A percentile compares a stretch with the other conserved stretches of the same genome.
phyloP scores from a whole-genome alignment of 2,888 invertebrate species.

The Adelphocoris suturalis region DNA sequence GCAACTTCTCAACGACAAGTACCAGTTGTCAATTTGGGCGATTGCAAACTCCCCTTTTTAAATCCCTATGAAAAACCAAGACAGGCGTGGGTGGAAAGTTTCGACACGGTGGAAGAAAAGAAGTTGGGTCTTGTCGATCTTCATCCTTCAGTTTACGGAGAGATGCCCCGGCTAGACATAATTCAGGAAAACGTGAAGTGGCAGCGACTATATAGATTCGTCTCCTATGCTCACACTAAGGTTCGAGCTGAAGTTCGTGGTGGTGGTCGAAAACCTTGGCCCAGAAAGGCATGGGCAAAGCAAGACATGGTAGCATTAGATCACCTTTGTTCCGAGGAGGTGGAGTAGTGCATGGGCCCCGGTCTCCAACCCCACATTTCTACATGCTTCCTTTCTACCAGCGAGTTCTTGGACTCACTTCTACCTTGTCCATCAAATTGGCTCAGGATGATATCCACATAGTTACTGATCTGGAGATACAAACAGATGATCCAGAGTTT shows the following conservation, averaged over 20 bases:
- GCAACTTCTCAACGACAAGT: not conserved
- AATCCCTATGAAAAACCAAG: conserved; percentile 60
- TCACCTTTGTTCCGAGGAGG: conserved; percentile 91
- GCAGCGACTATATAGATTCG: conserved; percentile 90
- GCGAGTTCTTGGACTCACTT: conserved; percentile 89
- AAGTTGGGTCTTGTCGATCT: conserved; percentile 92
- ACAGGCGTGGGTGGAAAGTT: conserved; percentile 87
- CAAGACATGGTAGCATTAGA: conserved; percentile 94
- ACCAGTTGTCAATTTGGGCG: conserved; percentile 54
- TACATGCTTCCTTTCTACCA: conserved; percentile 93
- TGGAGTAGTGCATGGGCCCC: conserved; percentile 92
- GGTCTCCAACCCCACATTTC: conserved; percentile 93
- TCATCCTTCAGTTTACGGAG: conserved; percentile 93
- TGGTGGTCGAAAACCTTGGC: conserved; percentile 97
- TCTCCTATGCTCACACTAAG: conserved; percentile 89
- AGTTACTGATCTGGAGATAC: conserved; percentile 91
- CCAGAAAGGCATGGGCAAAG: conserved; percentile 94
- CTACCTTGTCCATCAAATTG: conserved; percentile 92
- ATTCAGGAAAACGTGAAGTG: conserved; percentile 92
- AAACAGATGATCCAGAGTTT: conserved; percentile 88
- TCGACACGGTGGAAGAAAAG: conserved; percentile 86
- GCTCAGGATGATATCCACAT: conserved; percentile 96
- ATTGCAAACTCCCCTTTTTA: conserved; percentile 53
- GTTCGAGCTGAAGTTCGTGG: conserved; percentile 87
- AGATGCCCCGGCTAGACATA: conserved; percentile 90